Evolutionary conservation across 2,797 vertebrate genomes (phyloP), one percentile per base, ranked within the genome.

Genomic region (Sebastes hopkinsi): DNA sequence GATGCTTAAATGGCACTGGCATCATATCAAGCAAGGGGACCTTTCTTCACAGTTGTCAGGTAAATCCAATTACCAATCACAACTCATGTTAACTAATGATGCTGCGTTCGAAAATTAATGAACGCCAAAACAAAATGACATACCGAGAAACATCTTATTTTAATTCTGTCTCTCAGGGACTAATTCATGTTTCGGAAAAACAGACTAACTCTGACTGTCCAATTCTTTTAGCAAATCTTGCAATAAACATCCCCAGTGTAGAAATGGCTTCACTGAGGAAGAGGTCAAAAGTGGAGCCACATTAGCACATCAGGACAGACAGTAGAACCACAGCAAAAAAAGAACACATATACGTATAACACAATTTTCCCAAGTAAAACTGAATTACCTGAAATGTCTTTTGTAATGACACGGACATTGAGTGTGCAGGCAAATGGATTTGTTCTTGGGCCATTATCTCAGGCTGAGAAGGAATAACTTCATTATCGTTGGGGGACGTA

Each of bases 381-480:
- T 56, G 58, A 87, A 87, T 84, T 70, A 76, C 32, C 55, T 59
- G 77, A 79, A 79, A 87, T 58, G 64, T 85, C 73, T 87, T 80
- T 80, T 81, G 69, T 81, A 76, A 84, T 88, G 83, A 86, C 80
- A 78, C 29, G 38, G 81, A 83, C 79, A 67, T 34, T 75, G 71
- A 89, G 72, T 75, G 79, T 71, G 81, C 81, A 81, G 73, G 77
- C 30, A 75, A 83, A 89, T 72, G 75, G 74, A 82, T 89, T 81
- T 86, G 68, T 87, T 86, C 83, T 60, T 50, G 13, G 78, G 61
- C 52, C 67, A 75, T 89, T 85, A 89, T 87, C 80, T 82, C 72
- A 42, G 70, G 56, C 81, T 69, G 73, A 81, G 80, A 87, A 73
- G 23, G 85, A 87, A 88, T 88, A 82, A 87, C 75, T 86, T 82